Base-by-base conservation (phyloP, 2,888 invertebrate species). In the Temnothorax ravouxi region DNA sequence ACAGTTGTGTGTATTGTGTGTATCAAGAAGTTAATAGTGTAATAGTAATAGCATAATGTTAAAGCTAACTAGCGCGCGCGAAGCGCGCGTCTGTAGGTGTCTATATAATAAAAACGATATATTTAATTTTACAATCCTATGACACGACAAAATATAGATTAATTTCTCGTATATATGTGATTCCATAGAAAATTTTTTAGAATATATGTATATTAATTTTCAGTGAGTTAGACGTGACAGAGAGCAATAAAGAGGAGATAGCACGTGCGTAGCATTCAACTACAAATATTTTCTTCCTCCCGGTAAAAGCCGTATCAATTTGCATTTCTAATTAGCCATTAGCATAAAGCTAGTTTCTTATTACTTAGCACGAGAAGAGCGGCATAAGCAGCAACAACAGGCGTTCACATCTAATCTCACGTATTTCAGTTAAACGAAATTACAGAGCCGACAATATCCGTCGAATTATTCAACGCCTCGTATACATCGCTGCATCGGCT, bases 291-390 rank as follows among this genome's bases (percentile, higher is more conserved):
- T 75, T 75, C 62, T 15, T 34, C 11, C 47, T 11, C 3, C 29
- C 21, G n/a, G 21, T 18, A 29, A 75, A 59, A 34, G 44, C 21
- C 29, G 15, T 25, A 29, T 41, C 15, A 74, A 72, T 56, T 66
- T 67, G 25, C 50, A 67, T 77, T 38, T 52, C 38, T 67, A 77
- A 75, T 64, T 47, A 47, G 61, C 29, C 34, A 29, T 76, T 52
- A 66, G 38, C 25, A 18, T 66, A 34, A 41, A 75, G 21, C n/a
- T 38, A 41, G 52, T 67, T 77, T 77, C 41, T 67, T 67, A 76
- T 41, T 25, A 25, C 52, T 69, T 52, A 52, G 34, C 21, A 21
- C 5, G 29, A 50, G 34, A 64, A 21, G 18, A 67, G 15, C 18
- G 38, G 52, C 21, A 54, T 41, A 67, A 67, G 15, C 41, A 77